These are phyloP conservation scores for Chloebia gouldiae DNA, from an alignment of 2,113 vertebrate genomes.

Conservation along the genomic window DNA sequence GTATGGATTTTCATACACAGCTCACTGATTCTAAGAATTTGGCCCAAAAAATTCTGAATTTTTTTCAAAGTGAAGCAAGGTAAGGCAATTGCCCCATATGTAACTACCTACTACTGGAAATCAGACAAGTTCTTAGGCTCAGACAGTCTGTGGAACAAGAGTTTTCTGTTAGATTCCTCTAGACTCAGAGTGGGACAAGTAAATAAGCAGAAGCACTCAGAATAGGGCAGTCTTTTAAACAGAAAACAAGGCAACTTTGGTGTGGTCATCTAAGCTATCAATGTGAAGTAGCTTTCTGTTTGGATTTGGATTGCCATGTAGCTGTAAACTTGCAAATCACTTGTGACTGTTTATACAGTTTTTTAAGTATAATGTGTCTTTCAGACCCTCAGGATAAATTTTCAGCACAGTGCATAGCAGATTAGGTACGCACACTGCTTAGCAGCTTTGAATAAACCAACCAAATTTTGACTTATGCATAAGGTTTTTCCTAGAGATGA, in stretches of 20 bases:
- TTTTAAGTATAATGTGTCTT: neutral
- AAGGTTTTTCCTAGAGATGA: neutral
- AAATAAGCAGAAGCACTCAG: neutral
- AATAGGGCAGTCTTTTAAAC: neutral
- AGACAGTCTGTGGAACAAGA: neutral
- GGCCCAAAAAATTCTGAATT: neutral
- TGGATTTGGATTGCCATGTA: neutral
- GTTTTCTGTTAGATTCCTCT: neutral
- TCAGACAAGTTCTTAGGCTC: neutral
- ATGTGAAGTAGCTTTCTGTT: neutral
- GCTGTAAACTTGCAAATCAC: neutral
- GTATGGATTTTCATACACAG: neutral
- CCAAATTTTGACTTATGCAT: neutral
- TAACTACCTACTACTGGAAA: neutral
- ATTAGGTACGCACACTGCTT: neutral
- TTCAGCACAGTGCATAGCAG: neutral
- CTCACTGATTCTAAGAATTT: neutral
- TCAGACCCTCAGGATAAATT: neutral
- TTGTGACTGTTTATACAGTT: neutral
- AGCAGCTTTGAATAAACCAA: neutral
- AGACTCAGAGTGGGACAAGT: neutral
- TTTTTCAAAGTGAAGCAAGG: neutral
- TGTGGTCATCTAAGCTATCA: neutral
- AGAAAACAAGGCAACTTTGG: neutral
- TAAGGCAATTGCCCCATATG: neutral